A percentile compares a stretch with the other conserved stretches of the same genome.
phyloP scores from a whole-genome alignment of 2,113 vertebrate genomes.

The Gambusia affinis region DNA sequence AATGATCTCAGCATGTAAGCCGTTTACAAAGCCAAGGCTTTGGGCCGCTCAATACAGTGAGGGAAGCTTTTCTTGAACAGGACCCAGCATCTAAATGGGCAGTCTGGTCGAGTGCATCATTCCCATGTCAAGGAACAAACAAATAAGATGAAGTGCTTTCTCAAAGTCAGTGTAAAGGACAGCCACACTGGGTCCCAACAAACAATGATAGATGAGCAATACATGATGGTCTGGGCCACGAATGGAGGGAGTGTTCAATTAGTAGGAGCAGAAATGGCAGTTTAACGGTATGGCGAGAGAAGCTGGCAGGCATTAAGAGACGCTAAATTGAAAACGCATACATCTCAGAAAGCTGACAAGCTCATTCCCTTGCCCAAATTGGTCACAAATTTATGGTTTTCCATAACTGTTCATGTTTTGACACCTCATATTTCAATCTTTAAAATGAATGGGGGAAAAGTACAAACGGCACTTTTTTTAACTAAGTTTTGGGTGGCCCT shows the following conservation, averaged over 20 bases:
- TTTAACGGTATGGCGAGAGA: conserved; percentile 63
- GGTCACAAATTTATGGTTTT: conserved; percentile 79
- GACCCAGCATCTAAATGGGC: conserved; percentile 73
- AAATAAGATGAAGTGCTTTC: conserved; percentile 81
- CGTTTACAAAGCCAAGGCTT: conserved; percentile 43
- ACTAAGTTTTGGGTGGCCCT: conserved; percentile 28
- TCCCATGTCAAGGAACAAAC: conserved; percentile 78
- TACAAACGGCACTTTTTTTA: conserved; percentile 11
- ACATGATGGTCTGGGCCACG: conserved; percentile 62
- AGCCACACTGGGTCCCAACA: conserved; percentile 61
- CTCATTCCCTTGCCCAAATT: conserved; percentile 72
- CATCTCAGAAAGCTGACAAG: conserved; percentile 70
- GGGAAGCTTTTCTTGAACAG: conserved; percentile 64
- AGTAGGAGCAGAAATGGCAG: conserved; percentile 75
- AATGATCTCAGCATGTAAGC: conserved; percentile 44
- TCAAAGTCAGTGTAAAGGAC: conserved; percentile 81
- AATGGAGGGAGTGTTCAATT: conserved; percentile 71
- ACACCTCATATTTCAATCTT: conserved; percentile 75
- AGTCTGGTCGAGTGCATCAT: conserved; percentile 73
- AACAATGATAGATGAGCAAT: conserved; percentile 78
- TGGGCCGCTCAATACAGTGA: conserved; percentile 55
- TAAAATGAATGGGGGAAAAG: conserved; percentile 47
- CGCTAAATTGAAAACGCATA: conserved; percentile 76
- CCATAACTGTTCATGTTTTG: conserved; percentile 74
- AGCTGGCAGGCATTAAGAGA: conserved; percentile 67